Base-by-base conservation (phyloP, 2,113 vertebrate genomes). In the Myotis yumanensis region DNA sequence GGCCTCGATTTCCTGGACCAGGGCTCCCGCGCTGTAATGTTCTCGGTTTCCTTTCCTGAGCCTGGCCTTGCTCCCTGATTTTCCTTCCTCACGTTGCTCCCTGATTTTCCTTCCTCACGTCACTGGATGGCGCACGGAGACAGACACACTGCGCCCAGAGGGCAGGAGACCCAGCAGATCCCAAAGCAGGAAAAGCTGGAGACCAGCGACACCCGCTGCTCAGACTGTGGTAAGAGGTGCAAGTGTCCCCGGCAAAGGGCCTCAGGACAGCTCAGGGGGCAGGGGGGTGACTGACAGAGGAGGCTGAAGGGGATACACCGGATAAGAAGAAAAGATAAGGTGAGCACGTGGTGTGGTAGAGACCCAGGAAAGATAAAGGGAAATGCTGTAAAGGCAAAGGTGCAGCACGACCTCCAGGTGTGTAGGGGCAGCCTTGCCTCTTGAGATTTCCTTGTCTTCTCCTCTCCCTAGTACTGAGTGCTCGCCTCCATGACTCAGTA, bases 141-240 rank as follows among this genome's bases (percentile, higher is more conserved):
- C 62, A 1, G 14, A 54, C 6, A 11, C 32, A 0, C 37, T 14
- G 35, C 30, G 7, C 7, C 48, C 66, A 15, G 48, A 17, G 28
- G 48, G 30, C n/a, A 64, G 57, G 48, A 77, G 64, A 43, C 40
- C 25, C 17, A 57, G 8, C 28, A 37, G 57, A n/a, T 28, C 16
- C 51, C 40, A 20, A 11, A 83, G 89, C 62, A 57, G 25, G 57
- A 93, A 73, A 57, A 86, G 68, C 84, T 77, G 84, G 88, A 91
- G 83, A 89, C 57, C 54, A 66, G 91, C 28, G 28, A 72, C 59
- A 43, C 54, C 80, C 79, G 37, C 68, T 48, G 84, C 68, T 82
- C 73, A 90, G 77, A 51, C 23, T 22, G 25, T 35, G 28, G 73
- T 25, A 51, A 57, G 66, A 54, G 62, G 14, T 6, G 15, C 11